Conservation (phyloP, 2,797 vertebrate species). For the Manis javanica region DNA sequence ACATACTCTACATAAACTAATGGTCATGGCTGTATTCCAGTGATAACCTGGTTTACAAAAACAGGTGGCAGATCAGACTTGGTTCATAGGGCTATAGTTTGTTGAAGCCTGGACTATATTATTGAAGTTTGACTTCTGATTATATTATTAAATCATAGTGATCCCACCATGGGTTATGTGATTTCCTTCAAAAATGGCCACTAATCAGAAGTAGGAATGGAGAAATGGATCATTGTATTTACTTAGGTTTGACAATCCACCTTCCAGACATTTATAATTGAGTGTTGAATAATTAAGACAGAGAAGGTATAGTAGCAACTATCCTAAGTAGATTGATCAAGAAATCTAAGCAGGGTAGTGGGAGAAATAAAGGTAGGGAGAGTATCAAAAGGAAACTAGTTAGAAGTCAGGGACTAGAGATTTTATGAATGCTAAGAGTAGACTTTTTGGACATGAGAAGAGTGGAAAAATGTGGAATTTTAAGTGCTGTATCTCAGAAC, state of each 20-base stretch:
- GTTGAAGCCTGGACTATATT: background rate
- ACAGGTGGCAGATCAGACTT: background rate
- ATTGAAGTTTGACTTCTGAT: background rate
- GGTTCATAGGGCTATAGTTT: background rate
- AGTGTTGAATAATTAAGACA: background rate
- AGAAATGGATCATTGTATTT: background rate
- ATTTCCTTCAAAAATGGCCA: background rate
- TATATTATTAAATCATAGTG: background rate
- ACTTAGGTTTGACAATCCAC: background rate
- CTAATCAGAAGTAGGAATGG: background rate
- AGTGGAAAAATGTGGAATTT: background rate
- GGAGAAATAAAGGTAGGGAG: background rate
- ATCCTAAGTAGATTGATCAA: background rate
- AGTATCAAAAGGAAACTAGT: background rate
- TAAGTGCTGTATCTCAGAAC: background rate
- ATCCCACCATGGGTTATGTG: background rate
- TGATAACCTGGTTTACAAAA: background rate
- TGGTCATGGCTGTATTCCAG: background rate
- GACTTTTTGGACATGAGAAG: background rate
- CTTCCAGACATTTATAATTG: constrained; percentile 7
- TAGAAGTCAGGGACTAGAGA: background rate
- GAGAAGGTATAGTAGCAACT: background rate
- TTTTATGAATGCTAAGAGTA: background rate
- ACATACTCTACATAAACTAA: background rate
- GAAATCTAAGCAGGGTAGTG: background rate